Evolutionary conservation across 1,140 invertebrate species (phyloP).

Genomic region (Pantala flavescens): DNA sequence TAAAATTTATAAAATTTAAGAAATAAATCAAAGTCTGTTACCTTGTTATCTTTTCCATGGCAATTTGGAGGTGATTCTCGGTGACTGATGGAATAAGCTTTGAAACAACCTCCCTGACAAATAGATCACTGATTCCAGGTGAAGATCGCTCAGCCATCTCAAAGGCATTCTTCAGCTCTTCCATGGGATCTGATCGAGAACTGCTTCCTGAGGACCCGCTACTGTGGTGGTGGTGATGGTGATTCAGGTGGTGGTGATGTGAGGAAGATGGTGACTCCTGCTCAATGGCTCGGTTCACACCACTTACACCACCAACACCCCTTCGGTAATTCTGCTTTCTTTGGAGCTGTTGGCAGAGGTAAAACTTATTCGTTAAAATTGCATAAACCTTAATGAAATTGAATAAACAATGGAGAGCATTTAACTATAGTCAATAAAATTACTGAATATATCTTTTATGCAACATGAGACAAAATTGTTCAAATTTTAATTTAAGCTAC

Average conservation of each 20-base stretch:
- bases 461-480: no score
- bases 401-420: no score
- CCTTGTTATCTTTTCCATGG: conserved; percentile 41
- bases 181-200: conserved; percentile 45
- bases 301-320: conserved; percentile 39
- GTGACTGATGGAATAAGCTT: conserved; percentile 54
- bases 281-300: conserved; percentile 36
- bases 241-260: neutral
- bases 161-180: conserved; percentile 71
- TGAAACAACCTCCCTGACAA: conserved; percentile 64
- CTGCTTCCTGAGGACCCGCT: neutral
- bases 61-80: conserved; percentile 45
- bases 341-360: conserved; percentile 44
- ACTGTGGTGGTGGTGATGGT: neutral
- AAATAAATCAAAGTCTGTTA: no score
- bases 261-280: neutral
- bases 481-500: no score
- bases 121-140: conserved; percentile 67
- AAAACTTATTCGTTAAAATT: no score
- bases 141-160: conserved; percentile 69
- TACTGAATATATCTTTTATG: no score
- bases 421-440: no score
- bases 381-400: no score
- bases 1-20: no score
- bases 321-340: conserved; percentile 45